Evolutionary conservation across 64 coral and sea anemone species (phyloP).

Genomic region (Exaiptasia diaphana): DNA sequence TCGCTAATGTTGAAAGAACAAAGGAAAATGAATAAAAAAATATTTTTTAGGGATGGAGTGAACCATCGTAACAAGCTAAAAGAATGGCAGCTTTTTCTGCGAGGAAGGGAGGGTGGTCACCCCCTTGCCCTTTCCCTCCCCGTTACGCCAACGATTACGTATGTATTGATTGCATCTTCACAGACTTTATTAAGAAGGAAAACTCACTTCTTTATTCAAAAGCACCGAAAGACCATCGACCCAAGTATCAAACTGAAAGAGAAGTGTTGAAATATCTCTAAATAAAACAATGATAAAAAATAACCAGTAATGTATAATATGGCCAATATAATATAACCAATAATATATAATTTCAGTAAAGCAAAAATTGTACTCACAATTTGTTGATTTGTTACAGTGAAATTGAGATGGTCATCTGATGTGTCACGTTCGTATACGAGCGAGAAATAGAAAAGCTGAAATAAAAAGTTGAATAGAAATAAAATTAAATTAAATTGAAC

Average conservation of each 20-base stretch:
- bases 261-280: no score
- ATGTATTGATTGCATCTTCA: not conserved
- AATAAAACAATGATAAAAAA: no score
- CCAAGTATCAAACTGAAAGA: conserved; percentile 83
- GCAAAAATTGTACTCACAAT: conserved; percentile 19
- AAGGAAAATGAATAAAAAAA: not conserved
- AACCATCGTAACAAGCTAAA: not conserved
- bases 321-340: no score
- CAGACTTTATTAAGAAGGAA: no score
- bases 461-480: no score
- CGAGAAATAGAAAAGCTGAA: conserved; percentile 56
- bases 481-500: no score
- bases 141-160: not conserved
- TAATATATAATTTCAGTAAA: no score
- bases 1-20: not conserved
- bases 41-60: not conserved
- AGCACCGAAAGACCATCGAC: conserved; percentile 76
- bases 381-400: conserved; percentile 65
- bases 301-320: no score
- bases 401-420: conserved; percentile 74
- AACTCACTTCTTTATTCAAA: conserved; percentile 87
- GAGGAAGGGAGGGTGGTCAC: not conserved
- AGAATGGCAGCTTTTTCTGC: not conserved
- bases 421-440: conserved; percentile 69
- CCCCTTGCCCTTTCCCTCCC: not conserved